Percentiles rank a stretch among this genome's conserved stretches.
Conservation (phyloP, 2,888 invertebrate species). For the Platycheirus rosarum region DNA sequence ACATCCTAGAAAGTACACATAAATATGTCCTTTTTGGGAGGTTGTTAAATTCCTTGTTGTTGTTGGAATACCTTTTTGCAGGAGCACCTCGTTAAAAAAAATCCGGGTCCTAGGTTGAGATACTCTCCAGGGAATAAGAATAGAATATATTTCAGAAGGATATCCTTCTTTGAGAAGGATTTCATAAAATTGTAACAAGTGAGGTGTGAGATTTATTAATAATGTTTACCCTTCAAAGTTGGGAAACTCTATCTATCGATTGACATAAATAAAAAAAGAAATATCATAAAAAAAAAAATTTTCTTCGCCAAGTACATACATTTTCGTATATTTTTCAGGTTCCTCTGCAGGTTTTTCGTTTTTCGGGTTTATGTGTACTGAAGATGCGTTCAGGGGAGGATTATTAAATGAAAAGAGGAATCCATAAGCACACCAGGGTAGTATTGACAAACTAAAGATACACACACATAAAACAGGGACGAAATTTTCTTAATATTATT, state of each 20-base stretch:
- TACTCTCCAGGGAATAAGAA: conserved; percentile 27
- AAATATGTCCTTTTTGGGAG: neutral
- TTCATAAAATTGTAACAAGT: too few species aligned
- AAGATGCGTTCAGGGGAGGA: conserved; percentile 52
- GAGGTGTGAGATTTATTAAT: conserved; percentile 25
- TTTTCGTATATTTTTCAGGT: conserved; percentile 37
- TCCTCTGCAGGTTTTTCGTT: conserved; percentile 46
- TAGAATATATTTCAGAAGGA: conserved; percentile 11
- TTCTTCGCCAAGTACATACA: conserved; percentile 53
- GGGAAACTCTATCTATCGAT: conserved; percentile 30
- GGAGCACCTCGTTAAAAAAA: conserved; percentile 23
- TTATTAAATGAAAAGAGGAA: conserved; percentile 29
- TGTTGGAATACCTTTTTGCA: neutral
- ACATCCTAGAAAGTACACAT: conserved; percentile 14
- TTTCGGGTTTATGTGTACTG: conserved; percentile 48
- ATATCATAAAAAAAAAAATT: neutral
- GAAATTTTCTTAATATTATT: conserved; percentile 47
- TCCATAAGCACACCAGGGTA: conserved; percentile 48
- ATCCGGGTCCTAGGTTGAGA: conserved; percentile 33
- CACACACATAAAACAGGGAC: conserved; percentile 67
- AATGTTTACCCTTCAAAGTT: conserved; percentile 24
- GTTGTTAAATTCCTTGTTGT: neutral
- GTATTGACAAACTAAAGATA: conserved; percentile 68
- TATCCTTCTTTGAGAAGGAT: neutral
- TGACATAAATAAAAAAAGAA: conserved; percentile 26